Base-by-base conservation (phyloP, 2,888 invertebrate species). In the Helleia helle region DNA sequence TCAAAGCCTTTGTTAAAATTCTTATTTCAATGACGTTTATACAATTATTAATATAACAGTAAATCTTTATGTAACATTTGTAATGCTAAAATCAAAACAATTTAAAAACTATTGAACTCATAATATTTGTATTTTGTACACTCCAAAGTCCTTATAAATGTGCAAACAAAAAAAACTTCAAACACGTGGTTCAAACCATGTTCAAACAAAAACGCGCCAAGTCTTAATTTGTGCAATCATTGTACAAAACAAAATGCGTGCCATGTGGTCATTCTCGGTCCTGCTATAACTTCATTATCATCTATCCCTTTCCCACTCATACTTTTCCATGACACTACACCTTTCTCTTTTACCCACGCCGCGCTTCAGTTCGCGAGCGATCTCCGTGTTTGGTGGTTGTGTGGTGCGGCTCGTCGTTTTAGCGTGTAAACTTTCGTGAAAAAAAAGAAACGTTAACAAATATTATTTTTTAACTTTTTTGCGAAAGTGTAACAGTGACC, bases 241-340 rank as follows among this genome's bases (percentile, higher is more conserved):
- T 65, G 65, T 68, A 65, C 58, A 64, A 66, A 71, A 61, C 59
- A 59, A 61, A 71, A 72, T 70, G 70, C 72, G 67, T 69, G 67
- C 76, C 77, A 80, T 80, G 79, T 83, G 81, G 77, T 80, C 79
- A 79, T 69, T 74, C 66, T 65, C 68, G 66, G 67, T 65, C 69
- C 66, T 54, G 52, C 56, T 55, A 51, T 66, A 74, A 71, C 74
- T 76, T 75, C 70, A 66, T 59, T 57, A 44, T 57, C 48, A n/a
- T 39, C 49, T 44, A 29, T 76, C 76, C 57, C 63, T 55, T 42
- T 77, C 65, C 12, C 50, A 49, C 71, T 28, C 43, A 47, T 24
- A 40, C 41, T 15, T 49, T 51, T 52, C 50, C 55, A 62, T 61
- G 64, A 62, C 59, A 48, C 51, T 52, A 45, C 60, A 56, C 59